A percentile compares a stretch with the other conserved stretches of the same genome.
Evolutionary conservation across 1,140 invertebrate genomes (phyloP).

Genomic region (Trypoxylus dichotomus): DNA sequence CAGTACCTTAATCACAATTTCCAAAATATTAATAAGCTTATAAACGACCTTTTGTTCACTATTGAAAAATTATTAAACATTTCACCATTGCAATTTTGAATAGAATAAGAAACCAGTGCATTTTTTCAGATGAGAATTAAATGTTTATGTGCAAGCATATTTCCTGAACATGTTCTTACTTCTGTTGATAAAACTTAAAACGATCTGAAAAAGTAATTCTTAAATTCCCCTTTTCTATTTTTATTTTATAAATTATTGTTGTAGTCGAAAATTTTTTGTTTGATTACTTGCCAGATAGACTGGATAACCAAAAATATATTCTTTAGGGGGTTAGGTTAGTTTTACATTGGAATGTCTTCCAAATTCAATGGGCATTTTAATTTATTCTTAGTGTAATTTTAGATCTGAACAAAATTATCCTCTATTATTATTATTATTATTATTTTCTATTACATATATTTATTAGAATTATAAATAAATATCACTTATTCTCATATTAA

Average conservation of each 20-base stretch:
- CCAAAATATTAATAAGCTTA: too few species aligned
- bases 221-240: too few species aligned
- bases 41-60: too few species aligned
- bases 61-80: too few species aligned
- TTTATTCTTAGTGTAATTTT: constrained; percentile 22
- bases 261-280: neutral
- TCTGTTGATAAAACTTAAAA: too few species aligned
- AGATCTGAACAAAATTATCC: constrained; percentile 22
- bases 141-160: too few species aligned
- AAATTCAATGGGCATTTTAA: constrained; percentile 39
- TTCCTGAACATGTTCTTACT: too few species aligned
- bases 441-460: constrained; percentile 25
- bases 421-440: neutral
- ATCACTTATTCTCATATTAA: constrained; percentile 2
- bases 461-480: neutral
- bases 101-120: too few species aligned
- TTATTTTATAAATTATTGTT: constrained; percentile 1
- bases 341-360: constrained; percentile 42
- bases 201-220: too few species aligned
- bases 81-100: too few species aligned
- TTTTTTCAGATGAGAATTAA: too few species aligned
- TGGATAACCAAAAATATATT: constrained; percentile 44
- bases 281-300: constrained; percentile 39
- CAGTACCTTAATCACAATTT: too few species aligned
- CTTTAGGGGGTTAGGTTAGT: constrained; percentile 38